Evolutionary conservation across 2,797 vertebrate genomes (phyloP).

Genomic region (Taenioides sp.): DNA sequence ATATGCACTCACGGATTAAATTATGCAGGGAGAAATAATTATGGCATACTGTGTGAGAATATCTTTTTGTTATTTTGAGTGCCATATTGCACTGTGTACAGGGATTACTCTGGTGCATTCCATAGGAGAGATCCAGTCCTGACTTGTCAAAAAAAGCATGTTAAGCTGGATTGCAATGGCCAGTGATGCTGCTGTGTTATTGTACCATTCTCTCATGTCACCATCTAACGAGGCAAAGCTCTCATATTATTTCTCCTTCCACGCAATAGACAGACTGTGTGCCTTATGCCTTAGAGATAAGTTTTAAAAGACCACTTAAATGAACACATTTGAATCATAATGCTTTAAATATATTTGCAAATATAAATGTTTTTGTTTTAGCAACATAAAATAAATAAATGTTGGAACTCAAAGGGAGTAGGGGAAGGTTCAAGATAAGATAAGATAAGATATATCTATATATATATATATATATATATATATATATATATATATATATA

Average conservation of each 20-base stretch:
- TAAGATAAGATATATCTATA: no score
- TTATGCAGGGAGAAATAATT: conserved; percentile 80
- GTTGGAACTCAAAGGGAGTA: no score
- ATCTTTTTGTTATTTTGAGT: conserved; percentile 72
- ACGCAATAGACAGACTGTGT: conserved; percentile 43
- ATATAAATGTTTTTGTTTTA: no score
- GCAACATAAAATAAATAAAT: no score
- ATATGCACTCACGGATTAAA: conserved; percentile 77
- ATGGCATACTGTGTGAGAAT: conserved; percentile 73
- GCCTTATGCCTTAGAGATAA: conserved; percentile 61
- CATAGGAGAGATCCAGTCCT: conserved; percentile 62
- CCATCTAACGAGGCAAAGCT: conserved; percentile 74
- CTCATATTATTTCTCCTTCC: conserved; percentile 72
- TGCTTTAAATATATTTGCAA: conserved; percentile 41
- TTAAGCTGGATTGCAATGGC: conserved; percentile 40
- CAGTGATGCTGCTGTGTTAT: conserved; percentile 74
- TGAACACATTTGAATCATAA: conserved; percentile 76
- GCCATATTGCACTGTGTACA: conserved; percentile 63
- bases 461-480: no score
- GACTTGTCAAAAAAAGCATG: conserved; percentile 66
- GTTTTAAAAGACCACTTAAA: conserved; percentile 66
- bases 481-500: no score
- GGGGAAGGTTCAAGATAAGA: no score
- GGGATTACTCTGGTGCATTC: conserved; percentile 60
- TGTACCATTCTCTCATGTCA: conserved; percentile 69